Evolutionary conservation across 2,797 vertebrate genomes (phyloP).

Genomic region (Huso huso): DNA sequence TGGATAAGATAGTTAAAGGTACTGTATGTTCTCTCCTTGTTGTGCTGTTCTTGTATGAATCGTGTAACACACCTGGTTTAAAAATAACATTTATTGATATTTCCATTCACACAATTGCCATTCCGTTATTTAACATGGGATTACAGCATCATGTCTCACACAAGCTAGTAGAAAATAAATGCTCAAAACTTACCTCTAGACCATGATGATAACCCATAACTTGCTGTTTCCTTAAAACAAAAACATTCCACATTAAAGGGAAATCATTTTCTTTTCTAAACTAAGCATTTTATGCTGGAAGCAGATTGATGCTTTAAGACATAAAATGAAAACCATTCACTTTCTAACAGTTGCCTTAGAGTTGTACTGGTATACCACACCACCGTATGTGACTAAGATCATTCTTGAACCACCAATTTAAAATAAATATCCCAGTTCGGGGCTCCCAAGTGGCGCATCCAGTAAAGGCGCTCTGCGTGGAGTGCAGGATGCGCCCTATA

Average conservation of each 20-base stretch:
- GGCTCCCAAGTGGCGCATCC: too few relatives aligned
- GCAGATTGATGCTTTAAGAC: background rate
- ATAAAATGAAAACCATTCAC: background rate
- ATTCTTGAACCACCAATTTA: background rate
- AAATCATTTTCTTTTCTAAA: background rate
- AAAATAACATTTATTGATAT: constrained; percentile 36
- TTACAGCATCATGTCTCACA: background rate
- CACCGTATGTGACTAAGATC: background rate
- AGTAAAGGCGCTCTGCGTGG: too few relatives aligned
- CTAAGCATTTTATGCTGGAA: too few relatives aligned
- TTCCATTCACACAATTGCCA: constrained; percentile 55
- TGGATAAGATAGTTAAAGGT: constrained; percentile 98
- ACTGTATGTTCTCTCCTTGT: constrained; percentile 71
- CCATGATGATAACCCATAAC: background rate
- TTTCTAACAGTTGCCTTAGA: background rate
- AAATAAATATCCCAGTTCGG: too few relatives aligned
- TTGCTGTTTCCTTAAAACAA: constrained; percentile 1
- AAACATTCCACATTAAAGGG: background rate
- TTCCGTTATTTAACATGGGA: constrained; percentile 16
- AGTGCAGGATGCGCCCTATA: too few relatives aligned
- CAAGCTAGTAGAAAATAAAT: background rate
- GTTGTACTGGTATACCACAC: background rate
- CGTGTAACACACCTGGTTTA: constrained; percentile 9
- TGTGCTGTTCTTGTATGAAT: constrained; percentile 34
- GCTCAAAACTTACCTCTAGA: background rate